Percentiles rank a stretch among this genome's conserved stretches.
phyloP scores from a whole-genome alignment of 2,113 vertebrate genomes.

The Myrmecobius fasciatus region DNA sequence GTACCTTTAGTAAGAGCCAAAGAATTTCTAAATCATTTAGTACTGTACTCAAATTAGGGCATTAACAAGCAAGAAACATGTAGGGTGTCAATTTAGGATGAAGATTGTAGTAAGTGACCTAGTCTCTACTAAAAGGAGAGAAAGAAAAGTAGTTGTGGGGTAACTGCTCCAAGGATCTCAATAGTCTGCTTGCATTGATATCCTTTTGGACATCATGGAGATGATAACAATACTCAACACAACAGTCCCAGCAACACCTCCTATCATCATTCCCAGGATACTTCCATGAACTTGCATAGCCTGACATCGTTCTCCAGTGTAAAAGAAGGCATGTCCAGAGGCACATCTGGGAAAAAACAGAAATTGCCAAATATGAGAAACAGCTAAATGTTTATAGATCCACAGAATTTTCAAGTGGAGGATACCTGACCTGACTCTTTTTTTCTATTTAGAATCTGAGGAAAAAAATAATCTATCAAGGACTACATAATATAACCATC shows the following conservation, averaged over 20 bases:
- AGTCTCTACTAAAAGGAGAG: rapidly evolving
- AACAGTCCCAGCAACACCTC: slow-evolving; percentile 75
- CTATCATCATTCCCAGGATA: slow-evolving; percentile 78
- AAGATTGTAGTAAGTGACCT: not conserved
- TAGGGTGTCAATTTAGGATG: not conserved
- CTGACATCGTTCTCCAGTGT: slow-evolving; percentile 83
- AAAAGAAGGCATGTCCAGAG: slow-evolving; percentile 82
- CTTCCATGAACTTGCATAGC: slow-evolving; percentile 76
- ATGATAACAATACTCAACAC: slow-evolving; percentile 72
- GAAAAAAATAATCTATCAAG: not conserved
- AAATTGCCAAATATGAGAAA: not conserved
- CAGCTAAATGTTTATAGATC: not conserved
- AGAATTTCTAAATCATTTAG: not conserved
- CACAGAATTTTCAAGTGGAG: not conserved
- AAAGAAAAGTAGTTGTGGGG: not conserved
- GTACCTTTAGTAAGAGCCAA: not conserved
- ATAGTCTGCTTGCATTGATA: not conserved
- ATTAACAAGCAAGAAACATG: not conserved
- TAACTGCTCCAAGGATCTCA: not conserved
- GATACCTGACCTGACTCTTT: not conserved
- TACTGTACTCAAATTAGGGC: not conserved
- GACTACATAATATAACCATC: not conserved
- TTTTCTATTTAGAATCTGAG: not conserved
- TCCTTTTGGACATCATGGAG: slow-evolving; percentile 69
- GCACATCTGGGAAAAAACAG: slow-evolving; percentile 78